Evolutionary conservation across 2,113 vertebrate species (phyloP).

Genomic region (Petaurus breviceps): DNA sequence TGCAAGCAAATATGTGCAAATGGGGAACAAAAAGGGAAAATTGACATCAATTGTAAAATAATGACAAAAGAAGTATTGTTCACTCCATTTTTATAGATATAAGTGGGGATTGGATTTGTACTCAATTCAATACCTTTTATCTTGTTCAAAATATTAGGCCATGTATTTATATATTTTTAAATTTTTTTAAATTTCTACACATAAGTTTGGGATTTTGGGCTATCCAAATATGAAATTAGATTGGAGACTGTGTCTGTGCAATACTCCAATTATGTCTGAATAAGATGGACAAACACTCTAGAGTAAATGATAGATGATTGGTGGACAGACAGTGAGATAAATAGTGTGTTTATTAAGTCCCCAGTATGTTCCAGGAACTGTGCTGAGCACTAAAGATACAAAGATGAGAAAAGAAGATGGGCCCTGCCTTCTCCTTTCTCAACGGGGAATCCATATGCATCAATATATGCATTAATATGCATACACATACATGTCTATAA

Average conservation of each 20-base stretch:
- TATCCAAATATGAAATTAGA: neutral
- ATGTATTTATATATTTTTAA: no score
- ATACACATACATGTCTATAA: no score
- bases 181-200: neutral
- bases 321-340: neutral
- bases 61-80: neutral
- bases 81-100: no score
- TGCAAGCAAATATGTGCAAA: neutral
- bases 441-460: neutral
- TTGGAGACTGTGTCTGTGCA: neutral
- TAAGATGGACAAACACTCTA: neutral
- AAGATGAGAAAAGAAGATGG: neutral
- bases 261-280: neutral
- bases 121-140: neutral
- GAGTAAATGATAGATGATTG: neutral
- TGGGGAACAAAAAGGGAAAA: neutral
- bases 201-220: neutral
- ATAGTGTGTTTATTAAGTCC: neutral
- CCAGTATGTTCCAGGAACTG: neutral
- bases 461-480: no score
- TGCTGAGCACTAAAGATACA: neutral
- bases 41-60: neutral
- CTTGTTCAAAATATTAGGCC: neutral
- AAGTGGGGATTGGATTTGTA: neutral
- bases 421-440: neutral